These are phyloP conservation scores for Clarias laeviceps DNA, from an alignment of 2,797 vertebrate genomes.

Conservation along the genomic window DNA sequence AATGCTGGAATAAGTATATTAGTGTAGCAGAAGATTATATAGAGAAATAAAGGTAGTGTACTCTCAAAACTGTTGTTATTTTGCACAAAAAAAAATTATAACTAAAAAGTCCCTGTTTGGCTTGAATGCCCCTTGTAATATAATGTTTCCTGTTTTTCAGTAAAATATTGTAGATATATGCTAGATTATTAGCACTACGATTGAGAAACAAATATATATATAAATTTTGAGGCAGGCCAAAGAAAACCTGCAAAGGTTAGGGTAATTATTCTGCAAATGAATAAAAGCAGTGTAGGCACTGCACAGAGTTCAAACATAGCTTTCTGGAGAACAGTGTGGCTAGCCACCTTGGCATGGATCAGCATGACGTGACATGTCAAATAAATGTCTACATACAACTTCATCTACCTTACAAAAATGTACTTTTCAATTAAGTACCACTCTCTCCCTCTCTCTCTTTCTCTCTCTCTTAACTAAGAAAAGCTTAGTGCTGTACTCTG, in stretches of 20 bases:
- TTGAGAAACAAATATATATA: constrained; percentile 28
- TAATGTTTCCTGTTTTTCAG: not conserved
- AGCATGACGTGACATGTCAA: constrained; percentile 70
- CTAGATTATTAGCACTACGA: constrained; percentile 59
- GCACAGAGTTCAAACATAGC: constrained; percentile 66
- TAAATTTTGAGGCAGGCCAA: constrained; percentile 55
- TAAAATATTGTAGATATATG: constrained; percentile 41
- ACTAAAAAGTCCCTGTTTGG: too few relatives aligned
- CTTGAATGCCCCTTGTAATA: too few relatives aligned
- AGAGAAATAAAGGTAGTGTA: too few relatives aligned
- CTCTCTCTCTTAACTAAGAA: constrained; percentile 41
- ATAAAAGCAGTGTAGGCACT: constrained; percentile 66
- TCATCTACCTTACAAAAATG: constrained; percentile 61
- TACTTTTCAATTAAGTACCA: constrained; percentile 58
- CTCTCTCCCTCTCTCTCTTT: constrained; percentile 15
- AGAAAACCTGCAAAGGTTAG: constrained; percentile 67
- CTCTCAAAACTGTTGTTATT: too few relatives aligned
- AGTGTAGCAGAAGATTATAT: too few relatives aligned
- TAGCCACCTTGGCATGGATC: constrained; percentile 59
- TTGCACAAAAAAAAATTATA: not conserved
- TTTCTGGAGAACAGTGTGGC: constrained; percentile 59
- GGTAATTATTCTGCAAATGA: constrained; percentile 70
- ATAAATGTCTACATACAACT: constrained; percentile 69
- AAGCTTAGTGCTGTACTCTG: constrained; percentile 44
- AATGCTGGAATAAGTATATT: too few relatives aligned